Evolutionary conservation across 1,140 invertebrate species (phyloP).

Genomic region (Lasioglossum baleicum): DNA sequence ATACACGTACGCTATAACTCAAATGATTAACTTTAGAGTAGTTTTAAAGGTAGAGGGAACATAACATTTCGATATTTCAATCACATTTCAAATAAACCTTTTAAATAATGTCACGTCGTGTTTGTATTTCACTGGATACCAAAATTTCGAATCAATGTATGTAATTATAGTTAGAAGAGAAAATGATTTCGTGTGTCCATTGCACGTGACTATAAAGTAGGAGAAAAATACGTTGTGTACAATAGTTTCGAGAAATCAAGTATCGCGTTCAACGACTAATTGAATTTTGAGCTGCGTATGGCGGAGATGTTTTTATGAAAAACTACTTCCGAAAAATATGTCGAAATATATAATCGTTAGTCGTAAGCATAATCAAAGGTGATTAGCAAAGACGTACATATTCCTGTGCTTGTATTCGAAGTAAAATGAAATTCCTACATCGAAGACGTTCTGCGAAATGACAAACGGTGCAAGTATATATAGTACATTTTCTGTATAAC

Average conservation of each 20-base stretch:
- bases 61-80: too few species aligned
- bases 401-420: neutral
- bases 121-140: neutral
- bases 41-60: neutral
- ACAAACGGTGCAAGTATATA: conserved; percentile 21
- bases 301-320: conserved; percentile 9
- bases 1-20: neutral
- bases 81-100: too few species aligned
- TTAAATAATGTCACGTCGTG: neutral
- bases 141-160: neutral
- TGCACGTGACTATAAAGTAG: neutral
- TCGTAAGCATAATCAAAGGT: conserved; percentile 4
- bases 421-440: too few species aligned
- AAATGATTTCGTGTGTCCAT: neutral
- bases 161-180: too few species aligned
- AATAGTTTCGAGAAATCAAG: conserved; percentile 7
- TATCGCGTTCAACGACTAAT: conserved; percentile 11
- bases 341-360: conserved; percentile 16
- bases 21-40: neutral
- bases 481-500: conserved; percentile 22
- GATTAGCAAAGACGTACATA: neutral
- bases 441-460: neutral
- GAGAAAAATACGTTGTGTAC: neutral
- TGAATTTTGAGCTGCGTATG: conserved; percentile 12
- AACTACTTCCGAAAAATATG: conserved; percentile 11